Evolutionary conservation across 2,888 invertebrate genomes (phyloP), one percentile per base, ranked within the genome.

Genomic region (Ommatoiulus sabulosus): DNA sequence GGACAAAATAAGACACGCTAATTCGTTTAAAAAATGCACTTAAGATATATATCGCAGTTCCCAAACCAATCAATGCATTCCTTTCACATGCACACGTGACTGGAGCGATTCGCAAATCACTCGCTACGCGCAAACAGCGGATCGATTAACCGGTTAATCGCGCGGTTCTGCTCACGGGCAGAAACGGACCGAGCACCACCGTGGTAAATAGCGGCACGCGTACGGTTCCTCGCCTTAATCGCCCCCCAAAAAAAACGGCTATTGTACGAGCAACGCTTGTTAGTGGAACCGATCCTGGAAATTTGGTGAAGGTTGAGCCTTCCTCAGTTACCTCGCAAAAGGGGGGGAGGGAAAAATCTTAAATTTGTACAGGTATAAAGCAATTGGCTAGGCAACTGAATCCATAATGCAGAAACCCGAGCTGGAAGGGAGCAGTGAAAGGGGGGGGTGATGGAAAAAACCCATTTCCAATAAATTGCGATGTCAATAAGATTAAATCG

Each of bases 401-500:
- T n/a, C n/a, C 72, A 24, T 63, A 63, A 72, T 72, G 24, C 72
- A 7, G 72, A 3, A 72, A 72, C 72, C 24, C 80, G 35, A 80
- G 35, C 24, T 10, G 35, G 80, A 12, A 35, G 80, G 80, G 52
- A 7, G 15, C 4, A 52, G 15, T 15, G 52, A 15, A 46, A 46
- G 10, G 24, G 72, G 15, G 63, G 46, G 5, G 17, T n/a, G 63
- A 80, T n/a, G 35, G 3, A 80, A 80, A 80, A 80, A 35, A 24
- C 7, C 72, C 80, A 80, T 80, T 35, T 80, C 80, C 80, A 80
- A 80, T 80, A 80, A 80, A 80, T 80, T 20, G 80, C 80, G 80
- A 80, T 80, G 80, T 80, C 80, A 80, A 35, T 80, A 80, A 80
- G 24, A 80, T 80, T 80, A 80, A 80, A 80, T 80, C 80, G 80